Evolutionary conservation across 1,140 invertebrate species (phyloP).

Genomic region (Polyergus mexicanus): DNA sequence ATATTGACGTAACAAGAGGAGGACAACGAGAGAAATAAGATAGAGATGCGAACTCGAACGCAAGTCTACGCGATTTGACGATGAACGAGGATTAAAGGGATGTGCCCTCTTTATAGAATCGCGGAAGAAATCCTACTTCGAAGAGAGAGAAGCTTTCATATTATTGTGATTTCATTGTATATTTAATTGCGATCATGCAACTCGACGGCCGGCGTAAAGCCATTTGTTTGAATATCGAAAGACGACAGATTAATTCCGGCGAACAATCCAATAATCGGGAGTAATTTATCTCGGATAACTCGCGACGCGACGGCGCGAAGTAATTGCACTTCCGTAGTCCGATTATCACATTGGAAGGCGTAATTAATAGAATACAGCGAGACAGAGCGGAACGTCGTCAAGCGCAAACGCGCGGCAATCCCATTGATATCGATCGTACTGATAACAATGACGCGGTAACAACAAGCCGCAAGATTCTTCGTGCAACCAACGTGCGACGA

Average conservation of each 20-base stretch:
- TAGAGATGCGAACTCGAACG: not conserved
- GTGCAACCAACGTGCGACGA: slow-evolving; percentile 1
- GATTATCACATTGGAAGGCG: slow-evolving; percentile 15
- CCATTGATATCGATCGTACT: slow-evolving; percentile 47
- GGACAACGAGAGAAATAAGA: not conserved
- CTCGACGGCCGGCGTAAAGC: not conserved
- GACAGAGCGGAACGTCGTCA: slow-evolving; percentile 4
- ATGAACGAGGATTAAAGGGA: not conserved
- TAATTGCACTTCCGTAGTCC: slow-evolving; percentile 12
- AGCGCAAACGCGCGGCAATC: slow-evolving; percentile 7
- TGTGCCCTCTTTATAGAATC: not conserved
- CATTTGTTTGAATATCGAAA: not conserved
- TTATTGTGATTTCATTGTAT: not conserved
- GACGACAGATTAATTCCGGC: slow-evolving; percentile 19
- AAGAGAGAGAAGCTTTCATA: not conserved
- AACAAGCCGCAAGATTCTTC: slow-evolving; percentile 29
- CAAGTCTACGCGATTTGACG: not conserved
- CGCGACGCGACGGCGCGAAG: not conserved
- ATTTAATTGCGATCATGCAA: not conserved
- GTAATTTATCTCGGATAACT: slow-evolving; percentile 18
- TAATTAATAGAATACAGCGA: slow-evolving; percentile 40
- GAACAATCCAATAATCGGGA: slow-evolving; percentile 24
- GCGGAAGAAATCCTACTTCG: not conserved
- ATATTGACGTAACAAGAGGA: not conserved
- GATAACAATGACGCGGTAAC: slow-evolving; percentile 39